These are phyloP conservation scores for Himalopsyche anomala DNA, from an alignment of 2,888 invertebrate genomes.

Conservation along the genomic window DNA sequence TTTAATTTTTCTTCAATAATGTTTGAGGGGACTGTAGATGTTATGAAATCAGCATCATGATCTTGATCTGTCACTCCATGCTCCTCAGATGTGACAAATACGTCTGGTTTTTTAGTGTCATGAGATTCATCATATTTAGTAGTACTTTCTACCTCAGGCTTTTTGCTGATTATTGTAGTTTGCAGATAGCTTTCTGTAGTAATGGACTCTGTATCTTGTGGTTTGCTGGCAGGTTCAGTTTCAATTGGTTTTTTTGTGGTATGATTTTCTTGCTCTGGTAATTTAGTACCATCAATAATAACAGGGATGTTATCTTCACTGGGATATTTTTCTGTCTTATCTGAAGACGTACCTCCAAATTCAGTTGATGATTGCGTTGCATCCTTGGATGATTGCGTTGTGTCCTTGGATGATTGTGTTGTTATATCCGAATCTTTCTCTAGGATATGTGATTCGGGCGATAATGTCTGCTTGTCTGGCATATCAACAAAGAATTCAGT, in stretches of 20 bases:
- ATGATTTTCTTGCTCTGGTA: constrained; percentile 42
- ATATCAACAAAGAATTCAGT: constrained; percentile 47
- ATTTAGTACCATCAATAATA: constrained; percentile 44
- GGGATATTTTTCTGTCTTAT: constrained; percentile 23
- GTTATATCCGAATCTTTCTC: constrained; percentile 31
- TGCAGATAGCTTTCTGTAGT: background rate
- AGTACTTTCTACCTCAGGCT: background rate
- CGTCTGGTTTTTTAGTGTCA: constrained; percentile 8
- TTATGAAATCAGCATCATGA: background rate
- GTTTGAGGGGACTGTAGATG: background rate
- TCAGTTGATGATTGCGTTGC: constrained; percentile 15
- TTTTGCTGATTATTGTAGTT: constrained; percentile 12
- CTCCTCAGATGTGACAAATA: background rate
- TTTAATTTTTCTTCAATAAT: constrained; percentile 41
- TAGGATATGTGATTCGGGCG: constrained; percentile 53
- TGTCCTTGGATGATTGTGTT: constrained; percentile 29
- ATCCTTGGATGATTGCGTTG: constrained; percentile 14
- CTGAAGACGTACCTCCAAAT: constrained; percentile 47
- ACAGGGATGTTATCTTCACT: constrained; percentile 39
- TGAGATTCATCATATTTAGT: background rate
- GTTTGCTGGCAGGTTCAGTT: constrained; percentile 17
- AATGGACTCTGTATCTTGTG: background rate
- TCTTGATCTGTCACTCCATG: background rate
- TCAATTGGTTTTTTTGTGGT: constrained; percentile 29
- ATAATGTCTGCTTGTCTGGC: constrained; percentile 48